phyloP scores from a whole-genome alignment of 2,888 invertebrate genomes.

The Epirrhoe alternata region DNA sequence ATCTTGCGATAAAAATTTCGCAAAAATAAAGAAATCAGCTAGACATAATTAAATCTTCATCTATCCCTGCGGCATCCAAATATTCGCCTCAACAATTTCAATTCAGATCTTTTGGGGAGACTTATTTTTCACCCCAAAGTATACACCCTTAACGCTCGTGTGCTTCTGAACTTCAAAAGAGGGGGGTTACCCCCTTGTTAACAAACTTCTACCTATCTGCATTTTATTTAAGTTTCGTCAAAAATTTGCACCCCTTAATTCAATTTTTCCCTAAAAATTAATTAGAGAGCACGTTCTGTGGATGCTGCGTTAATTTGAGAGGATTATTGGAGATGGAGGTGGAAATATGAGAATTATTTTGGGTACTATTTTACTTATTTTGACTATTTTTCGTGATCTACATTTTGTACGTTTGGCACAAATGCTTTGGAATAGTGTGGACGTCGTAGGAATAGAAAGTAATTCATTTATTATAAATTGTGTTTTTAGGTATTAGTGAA shows the following conservation, averaged over 20 bases:
- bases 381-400: too few species aligned
- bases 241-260: slow-evolving; percentile 76
- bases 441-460: too few species aligned
- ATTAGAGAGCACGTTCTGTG: slow-evolving; percentile 60
- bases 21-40: background rate
- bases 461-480: too few species aligned
- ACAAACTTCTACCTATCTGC: slow-evolving; percentile 67
- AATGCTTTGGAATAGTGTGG: too few species aligned
- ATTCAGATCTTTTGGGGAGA: slow-evolving; percentile 62
- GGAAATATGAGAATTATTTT: background rate
- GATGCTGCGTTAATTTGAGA: slow-evolving; percentile 58
- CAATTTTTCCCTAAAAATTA: slow-evolving; percentile 63
- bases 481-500: too few species aligned
- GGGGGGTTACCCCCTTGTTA: slow-evolving; percentile 74
- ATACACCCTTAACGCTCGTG: slow-evolving; percentile 55
- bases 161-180: slow-evolving; percentile 68
- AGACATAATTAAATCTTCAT: slow-evolving; percentile 3
- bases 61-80: slow-evolving; percentile 43
- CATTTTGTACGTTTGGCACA: too few species aligned
- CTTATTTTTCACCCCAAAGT: slow-evolving; percentile 66
- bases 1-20: too few species aligned
- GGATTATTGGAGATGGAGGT: slow-evolving; percentile 36
- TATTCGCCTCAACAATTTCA: slow-evolving; percentile 60
- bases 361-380: too few species aligned
- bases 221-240: slow-evolving; percentile 80